These are phyloP conservation scores for Ardeotis arabs DNA, from an alignment of 2,113 vertebrate genomes.

Conservation along the genomic window DNA sequence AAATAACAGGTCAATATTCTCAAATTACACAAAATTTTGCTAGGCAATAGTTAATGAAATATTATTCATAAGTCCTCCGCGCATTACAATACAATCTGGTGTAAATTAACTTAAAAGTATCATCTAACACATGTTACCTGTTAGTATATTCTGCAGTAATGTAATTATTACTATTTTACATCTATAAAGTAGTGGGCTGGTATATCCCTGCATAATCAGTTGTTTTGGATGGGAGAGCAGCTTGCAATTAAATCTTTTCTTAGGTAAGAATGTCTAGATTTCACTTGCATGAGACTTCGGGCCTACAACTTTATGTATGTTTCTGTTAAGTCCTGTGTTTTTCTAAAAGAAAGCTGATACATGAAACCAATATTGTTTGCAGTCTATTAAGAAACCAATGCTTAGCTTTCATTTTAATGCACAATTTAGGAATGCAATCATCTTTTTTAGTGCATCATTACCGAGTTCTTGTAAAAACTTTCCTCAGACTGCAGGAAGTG, in stretches of 20 bases:
- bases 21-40: background rate
- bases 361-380: background rate
- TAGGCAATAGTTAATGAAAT: background rate
- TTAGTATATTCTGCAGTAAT: background rate
- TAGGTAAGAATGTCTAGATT: background rate
- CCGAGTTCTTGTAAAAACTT: background rate
- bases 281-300: background rate
- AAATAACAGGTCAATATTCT: background rate
- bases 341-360: background rate
- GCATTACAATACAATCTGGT: background rate
- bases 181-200: background rate
- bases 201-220: background rate
- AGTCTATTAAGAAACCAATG: background rate
- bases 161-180: background rate
- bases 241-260: background rate
- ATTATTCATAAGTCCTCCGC: rapidly evolving
- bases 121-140: background rate
- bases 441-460: background rate
- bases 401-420: background rate
- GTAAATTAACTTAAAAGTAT: background rate
- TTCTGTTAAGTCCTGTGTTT: background rate
- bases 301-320: background rate
- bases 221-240: background rate
- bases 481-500: too few relatives aligned
- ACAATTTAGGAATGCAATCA: background rate